These are phyloP conservation scores for Emydura subglobosa DNA, from an alignment of 2,113 vertebrate genomes.

Conservation along the genomic window DNA sequence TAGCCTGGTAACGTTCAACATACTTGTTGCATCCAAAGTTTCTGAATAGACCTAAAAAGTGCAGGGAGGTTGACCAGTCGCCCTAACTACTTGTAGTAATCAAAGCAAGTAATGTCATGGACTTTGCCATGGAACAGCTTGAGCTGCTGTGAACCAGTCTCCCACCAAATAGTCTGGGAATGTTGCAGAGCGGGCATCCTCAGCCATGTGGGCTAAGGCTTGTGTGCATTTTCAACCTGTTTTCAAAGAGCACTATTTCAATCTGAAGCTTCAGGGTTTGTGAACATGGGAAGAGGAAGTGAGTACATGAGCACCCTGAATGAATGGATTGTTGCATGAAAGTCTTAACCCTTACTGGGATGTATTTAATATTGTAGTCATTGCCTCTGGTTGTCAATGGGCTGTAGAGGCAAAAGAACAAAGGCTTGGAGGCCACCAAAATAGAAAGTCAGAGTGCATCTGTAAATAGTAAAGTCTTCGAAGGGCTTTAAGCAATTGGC, in stretches of 20 bases:
- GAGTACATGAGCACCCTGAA: neutral
- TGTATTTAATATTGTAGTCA: neutral
- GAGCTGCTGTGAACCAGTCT: neutral
- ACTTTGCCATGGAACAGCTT: neutral
- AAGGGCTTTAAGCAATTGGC: neutral
- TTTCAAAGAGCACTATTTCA: neutral
- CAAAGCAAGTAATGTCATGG: neutral
- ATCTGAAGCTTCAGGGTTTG: neutral
- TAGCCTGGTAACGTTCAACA: neutral
- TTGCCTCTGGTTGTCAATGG: neutral
- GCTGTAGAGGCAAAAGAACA: neutral
- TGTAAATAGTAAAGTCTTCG: neutral
- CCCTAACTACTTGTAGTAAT: neutral
- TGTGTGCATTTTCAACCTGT: neutral
- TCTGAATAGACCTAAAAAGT: accelerated
- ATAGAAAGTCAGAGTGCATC: neutral
- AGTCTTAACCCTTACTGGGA: neutral
- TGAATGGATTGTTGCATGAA: neutral
- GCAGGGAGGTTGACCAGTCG: accelerated
- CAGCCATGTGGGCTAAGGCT: neutral
- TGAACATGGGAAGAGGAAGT: neutral
- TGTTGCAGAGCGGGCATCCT: neutral
- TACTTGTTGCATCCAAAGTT: neutral
- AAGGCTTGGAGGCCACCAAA: neutral
- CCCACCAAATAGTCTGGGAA: conserved; percentile 4